Evolutionary conservation across 2,113 vertebrate species (phyloP).

Genomic region (Salvelinus namaycush): DNA sequence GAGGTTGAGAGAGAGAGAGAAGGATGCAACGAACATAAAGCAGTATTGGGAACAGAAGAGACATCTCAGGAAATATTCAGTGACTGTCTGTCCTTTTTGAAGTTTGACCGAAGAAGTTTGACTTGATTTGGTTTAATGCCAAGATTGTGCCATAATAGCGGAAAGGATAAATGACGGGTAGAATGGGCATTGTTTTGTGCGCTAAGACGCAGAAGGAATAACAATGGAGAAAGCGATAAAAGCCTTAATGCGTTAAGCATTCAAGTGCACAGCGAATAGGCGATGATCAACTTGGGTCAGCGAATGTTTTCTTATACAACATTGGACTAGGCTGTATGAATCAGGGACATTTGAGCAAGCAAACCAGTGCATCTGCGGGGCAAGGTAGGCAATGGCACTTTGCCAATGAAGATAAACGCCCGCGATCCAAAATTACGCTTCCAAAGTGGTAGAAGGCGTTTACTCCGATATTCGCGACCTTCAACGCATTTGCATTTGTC

Average conservation of each 20-base stretch:
- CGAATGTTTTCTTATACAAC: background rate
- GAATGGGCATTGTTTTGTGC: background rate
- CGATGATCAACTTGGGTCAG: background rate
- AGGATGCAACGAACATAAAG: background rate
- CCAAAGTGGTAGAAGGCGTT: background rate
- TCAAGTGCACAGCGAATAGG: background rate
- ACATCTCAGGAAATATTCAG: background rate
- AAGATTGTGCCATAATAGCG: background rate
- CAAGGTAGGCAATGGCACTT: background rate
- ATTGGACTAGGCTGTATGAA: background rate
- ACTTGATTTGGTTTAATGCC: background rate
- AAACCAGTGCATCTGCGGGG: background rate
- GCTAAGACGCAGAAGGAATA: background rate
- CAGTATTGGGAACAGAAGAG: too few species aligned
- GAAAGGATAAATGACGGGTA: background rate
- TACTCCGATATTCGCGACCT: background rate
- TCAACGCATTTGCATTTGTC: background rate
- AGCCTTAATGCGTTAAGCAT: background rate
- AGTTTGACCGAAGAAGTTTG: slow-evolving; percentile 1
- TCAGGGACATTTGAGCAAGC: background rate
- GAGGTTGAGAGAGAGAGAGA: background rate
- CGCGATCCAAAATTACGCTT: background rate
- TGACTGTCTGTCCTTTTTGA: background rate
- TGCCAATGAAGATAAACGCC: background rate
- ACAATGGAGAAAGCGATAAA: background rate